A percentile compares a stretch with the other conserved stretches of the same genome.
phyloP scores from a whole-genome alignment of 1,140 invertebrate species.

The Eurosta solidaginis region DNA sequence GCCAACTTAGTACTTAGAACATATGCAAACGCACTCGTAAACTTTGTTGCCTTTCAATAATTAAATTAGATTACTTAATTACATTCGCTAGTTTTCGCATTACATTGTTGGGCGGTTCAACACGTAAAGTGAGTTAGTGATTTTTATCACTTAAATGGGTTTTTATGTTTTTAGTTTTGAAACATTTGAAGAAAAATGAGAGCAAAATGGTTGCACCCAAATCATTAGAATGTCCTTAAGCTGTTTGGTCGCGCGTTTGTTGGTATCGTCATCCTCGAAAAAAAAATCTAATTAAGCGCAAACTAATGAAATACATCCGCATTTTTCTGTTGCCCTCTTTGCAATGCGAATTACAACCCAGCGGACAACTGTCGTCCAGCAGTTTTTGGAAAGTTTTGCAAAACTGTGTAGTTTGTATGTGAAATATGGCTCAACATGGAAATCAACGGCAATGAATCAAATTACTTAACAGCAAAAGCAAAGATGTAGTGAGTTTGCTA shows the following conservation, averaged over 20 bases:
- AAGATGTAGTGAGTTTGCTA: neutral
- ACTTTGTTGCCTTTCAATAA: constrained; percentile 35
- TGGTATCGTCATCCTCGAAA: neutral
- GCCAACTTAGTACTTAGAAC: neutral
- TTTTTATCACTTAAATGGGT: constrained; percentile 20
- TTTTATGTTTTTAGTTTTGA: neutral
- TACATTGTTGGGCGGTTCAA: neutral
- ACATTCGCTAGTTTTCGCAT: constrained; percentile 19
- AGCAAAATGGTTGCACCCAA: constrained; percentile 32
- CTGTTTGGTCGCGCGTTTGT: neutral
- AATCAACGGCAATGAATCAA: constrained; percentile 26
- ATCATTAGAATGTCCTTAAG: constrained; percentile 32
- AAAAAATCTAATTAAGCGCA: constrained; percentile 32
- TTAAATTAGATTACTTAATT: constrained; percentile 38
- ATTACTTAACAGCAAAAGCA: neutral
- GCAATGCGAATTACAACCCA: constrained; percentile 14
- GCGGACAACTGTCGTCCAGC: neutral
- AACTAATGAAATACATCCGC: constrained; percentile 28
- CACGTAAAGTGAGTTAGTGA: constrained; percentile 8
- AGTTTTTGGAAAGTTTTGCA: neutral
- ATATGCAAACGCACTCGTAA: neutral
- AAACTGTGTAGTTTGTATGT: neutral
- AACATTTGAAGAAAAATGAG: too few relatives aligned
- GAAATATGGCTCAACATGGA: neutral
- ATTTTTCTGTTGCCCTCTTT: neutral